A percentile compares a stretch with the other conserved stretches of the same genome.
Evolutionary conservation across 1,140 invertebrate species (phyloP).

Genomic region (Hestina assimilis): DNA sequence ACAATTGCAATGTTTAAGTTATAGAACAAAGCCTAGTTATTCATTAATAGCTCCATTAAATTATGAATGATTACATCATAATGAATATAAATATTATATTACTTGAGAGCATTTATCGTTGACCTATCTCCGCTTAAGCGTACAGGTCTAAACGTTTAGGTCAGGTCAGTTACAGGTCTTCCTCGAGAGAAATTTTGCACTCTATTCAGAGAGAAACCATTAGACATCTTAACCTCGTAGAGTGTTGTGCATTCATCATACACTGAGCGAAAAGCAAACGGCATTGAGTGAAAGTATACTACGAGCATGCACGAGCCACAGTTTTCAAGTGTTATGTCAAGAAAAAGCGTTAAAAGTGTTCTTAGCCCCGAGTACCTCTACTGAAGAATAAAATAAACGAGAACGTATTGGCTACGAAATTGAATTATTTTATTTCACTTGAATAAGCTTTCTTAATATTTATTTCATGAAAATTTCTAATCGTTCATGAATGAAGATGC

Average conservation of each 20-base stretch:
- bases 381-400: neutral
- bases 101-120: neutral
- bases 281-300: conserved; percentile 18
- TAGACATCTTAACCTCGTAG: conserved; percentile 26
- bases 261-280: conserved; percentile 23
- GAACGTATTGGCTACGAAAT: neutral
- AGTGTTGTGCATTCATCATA: conserved; percentile 15
- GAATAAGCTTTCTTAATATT: too few relatives aligned
- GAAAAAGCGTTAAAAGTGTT: conserved; percentile 15
- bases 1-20: too few relatives aligned
- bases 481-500: neutral
- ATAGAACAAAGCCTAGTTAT: too few relatives aligned
- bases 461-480: neutral
- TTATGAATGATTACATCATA: too few relatives aligned
- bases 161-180: too few relatives aligned
- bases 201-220: conserved; percentile 15
- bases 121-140: neutral
- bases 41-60: too few relatives aligned
- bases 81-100: neutral
- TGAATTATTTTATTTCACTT: neutral
- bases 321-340: conserved; percentile 18
- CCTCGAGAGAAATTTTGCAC: neutral
- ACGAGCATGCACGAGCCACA: conserved; percentile 5
- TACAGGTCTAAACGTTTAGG: too few relatives aligned
- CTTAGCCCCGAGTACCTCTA: neutral